Evolutionary conservation across 2,888 invertebrate genomes (phyloP), one percentile per base, ranked within the genome.

Genomic region (Andrena trimmerana): DNA sequence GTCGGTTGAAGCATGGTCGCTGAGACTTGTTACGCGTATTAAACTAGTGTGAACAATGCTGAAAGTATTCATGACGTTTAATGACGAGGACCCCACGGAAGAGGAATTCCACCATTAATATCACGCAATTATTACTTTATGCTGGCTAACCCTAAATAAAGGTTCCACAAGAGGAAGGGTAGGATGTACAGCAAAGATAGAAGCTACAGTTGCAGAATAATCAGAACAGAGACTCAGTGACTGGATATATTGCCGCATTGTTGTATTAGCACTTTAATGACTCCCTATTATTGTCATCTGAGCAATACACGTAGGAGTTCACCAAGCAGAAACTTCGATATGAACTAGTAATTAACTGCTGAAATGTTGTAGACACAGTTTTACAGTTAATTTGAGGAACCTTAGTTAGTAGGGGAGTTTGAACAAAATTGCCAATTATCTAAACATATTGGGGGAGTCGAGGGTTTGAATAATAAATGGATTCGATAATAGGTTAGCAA

Each of bases 201-300:
- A 57, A 69, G 7, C 33, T 36, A 31, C 24, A 13, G 24, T 36
- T 57, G n/a, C 27, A 57, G 31, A 36, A 24, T n/a, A 57, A 69
- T 69, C 31, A 36, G 36, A 57, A 57, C 69, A 29, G 52, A 36
- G 57, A 36, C 52, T 36, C 36, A 6, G 57, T 36, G 16, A 69
- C 16, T 54, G 20, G 24, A 33, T 52, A 54, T 57, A n/a, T 13
- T 20, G 13, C 33, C 10, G 33, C 5, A 33, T 33, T 59, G 33
- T 57, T 69, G 36, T 10, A 69, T 57, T 57, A 36, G 1, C 16
- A 69, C 33, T 57, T 36, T 69, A 57, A 69, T 36, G 69, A 57
- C 33, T 4, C 8, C 24, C 24, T 27, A 24, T 27, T 57, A 10
- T 20, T 57, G 24, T 27, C 24, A 10, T 24, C 1, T 57, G 20